Evolutionary conservation across 2,797 vertebrate species (phyloP), one percentile per base, ranked within the genome.

Genomic region (Sternotherus odoratus): DNA sequence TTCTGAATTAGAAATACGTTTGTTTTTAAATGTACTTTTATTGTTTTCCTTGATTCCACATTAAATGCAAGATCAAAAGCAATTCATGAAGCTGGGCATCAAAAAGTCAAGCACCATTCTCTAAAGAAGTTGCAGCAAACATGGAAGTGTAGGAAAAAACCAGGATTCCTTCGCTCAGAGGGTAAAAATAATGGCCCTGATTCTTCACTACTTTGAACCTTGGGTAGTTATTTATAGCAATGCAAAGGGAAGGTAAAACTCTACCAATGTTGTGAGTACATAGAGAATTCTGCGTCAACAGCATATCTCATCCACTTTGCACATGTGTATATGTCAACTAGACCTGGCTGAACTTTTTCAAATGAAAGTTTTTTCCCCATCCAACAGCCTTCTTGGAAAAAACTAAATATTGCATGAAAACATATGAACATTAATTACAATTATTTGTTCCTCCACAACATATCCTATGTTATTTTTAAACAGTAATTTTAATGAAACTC

Each of bases 11-110:
- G 94, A 91, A 92, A 91, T 92, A 60, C 48, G 95, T 96, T 96
- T 97, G 96, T 92, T 97, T 97, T 97, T 92, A 94, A 95, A 97
- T 85, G 94, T 90, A 92, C 95, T 90, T 96, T 96, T 95, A 96
- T 97, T 96, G 95, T 93, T 95, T 95, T 95, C n/a, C n/a, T n/a
- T n/a, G n/a, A n/a, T n/a, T n/a, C n/a, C n/a, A n/a, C 95, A 91
- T 94, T 96, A 95, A 97, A 97, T 96, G 82, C 91, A 83, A 79
- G 90, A 96, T 97, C 95, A 95, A 92, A 90, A 94, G 93, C 91
- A 91, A 82, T 85, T 80, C 6, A 3, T 48, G 83, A 85, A 43
- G 82, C 23, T 0, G 1, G 74, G 85, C 75, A 85, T 89, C n/a
- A 85, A 89, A 85, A 94, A 95, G 84, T 87, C 84, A 85, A 69